Base-by-base conservation (phyloP, 2,113 vertebrate species). In the Tetraodon nigroviridis region DNA sequence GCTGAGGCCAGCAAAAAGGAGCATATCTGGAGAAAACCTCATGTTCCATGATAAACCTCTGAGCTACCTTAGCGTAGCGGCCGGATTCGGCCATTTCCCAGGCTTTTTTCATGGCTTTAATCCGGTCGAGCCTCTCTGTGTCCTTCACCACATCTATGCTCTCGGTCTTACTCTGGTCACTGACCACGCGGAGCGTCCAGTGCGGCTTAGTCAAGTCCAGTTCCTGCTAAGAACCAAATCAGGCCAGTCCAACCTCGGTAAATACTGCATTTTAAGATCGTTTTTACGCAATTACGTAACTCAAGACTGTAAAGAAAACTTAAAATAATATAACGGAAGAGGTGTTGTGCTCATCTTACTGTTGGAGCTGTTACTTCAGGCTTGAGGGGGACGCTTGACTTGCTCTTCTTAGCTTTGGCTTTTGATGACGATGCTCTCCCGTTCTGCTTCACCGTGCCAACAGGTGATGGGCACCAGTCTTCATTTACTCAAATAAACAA, bases 21-120 rank as follows among this genome's bases (percentile, higher is more conserved):
- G 7, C 17, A 5, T 15, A 3, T 24, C 22, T 3, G 2, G 22
- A 44, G 12, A 45, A 45, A 45, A 6, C 44, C 5, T 16, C 14
- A 51, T 5, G 20, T 13, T 24, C 22, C 5, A 24, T 5, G 3
- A 4, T 27, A 27, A 15, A n/a, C 4, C 20, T 16, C 22, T 24
- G 14, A 5, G 37, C 69, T 82, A 98, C 96, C 93, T 94, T 96
- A 59, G 88, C 65, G 24, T 84, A 70, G 61, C 95, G 90, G 58
- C 94, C 95, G 1, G 92, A 90, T 46, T 96, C 92, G 0, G 86
- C 86, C n/a, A 73, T 77, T 71, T 96, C 94, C 95, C 94, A 97
- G 18, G 92, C 90, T 67, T 87, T 86, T 84, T 97, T 96, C 79
- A 93, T 89, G 64, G 92, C 89, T 85, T 75, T 91, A 69, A 98